A percentile compares a stretch with the other conserved stretches of the same genome.
Evolutionary conservation across 2,113 vertebrate species (phyloP).

Genomic region (Antigone vipio): DNA sequence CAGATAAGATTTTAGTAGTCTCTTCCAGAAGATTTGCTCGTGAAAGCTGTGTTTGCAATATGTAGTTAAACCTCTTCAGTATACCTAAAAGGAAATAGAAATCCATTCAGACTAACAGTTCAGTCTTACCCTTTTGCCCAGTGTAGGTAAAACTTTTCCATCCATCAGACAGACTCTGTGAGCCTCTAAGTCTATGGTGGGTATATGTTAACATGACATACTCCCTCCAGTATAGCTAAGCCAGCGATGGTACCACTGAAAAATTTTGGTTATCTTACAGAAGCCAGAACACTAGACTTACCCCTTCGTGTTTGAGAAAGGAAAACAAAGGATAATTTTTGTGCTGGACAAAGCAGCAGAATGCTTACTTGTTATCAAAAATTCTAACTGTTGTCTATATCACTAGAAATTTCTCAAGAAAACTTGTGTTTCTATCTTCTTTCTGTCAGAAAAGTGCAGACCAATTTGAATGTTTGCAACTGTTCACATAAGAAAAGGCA

Average conservation of each 20-base stretch:
- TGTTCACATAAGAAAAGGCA: neutral
- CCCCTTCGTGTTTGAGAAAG: neutral
- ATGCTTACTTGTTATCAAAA: neutral
- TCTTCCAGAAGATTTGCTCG: neutral
- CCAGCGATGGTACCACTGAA: neutral
- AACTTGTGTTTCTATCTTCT: neutral
- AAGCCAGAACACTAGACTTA: neutral
- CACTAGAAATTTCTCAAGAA: neutral
- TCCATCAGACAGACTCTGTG: neutral
- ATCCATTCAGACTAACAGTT: neutral
- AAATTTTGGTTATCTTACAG: neutral
- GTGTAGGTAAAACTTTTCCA: neutral
- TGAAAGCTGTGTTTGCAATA: neutral
- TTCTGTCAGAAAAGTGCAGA: neutral
- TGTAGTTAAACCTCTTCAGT: neutral
- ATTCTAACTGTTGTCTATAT: neutral
- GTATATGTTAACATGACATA: rapidly evolving
- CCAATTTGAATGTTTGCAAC: neutral
- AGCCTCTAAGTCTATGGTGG: neutral
- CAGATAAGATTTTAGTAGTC: neutral
- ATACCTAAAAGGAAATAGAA: neutral
- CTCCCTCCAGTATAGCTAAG: neutral
- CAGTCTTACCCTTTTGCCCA: neutral
- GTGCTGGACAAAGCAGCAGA: neutral
- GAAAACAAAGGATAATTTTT: neutral